Evolutionary conservation across 2,797 vertebrate species (phyloP).

Genomic region (Rhinella marina): DNA sequence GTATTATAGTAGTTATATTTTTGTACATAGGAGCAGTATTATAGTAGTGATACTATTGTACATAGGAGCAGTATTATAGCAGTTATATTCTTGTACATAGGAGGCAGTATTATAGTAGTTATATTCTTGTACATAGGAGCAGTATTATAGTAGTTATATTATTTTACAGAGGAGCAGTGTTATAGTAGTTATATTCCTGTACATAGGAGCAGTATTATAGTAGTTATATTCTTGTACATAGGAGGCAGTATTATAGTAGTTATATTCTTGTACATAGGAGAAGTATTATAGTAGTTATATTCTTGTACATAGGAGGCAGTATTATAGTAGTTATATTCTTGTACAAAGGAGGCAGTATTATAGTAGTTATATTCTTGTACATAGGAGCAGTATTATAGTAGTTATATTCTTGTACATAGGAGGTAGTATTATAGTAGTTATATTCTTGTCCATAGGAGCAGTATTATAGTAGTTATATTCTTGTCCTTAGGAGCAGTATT

Average conservation of each 20-base stretch:
- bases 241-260: background rate
- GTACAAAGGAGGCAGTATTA: background rate
- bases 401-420: too few relatives aligned
- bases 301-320: background rate
- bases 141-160: background rate
- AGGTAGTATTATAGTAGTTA: too few relatives aligned
- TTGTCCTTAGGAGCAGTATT: background rate
- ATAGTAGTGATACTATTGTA: slow-evolving; percentile 4
- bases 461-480: slow-evolving; percentile 15
- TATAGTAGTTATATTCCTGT: slow-evolving; percentile 3
- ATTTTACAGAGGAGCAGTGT: background rate
- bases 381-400: background rate
- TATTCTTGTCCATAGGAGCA: too few relatives aligned
- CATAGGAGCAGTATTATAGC: background rate
- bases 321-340: background rate
- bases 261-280: background rate
- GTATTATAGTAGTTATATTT: slow-evolving; percentile 14
- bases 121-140: background rate
- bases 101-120: slow-evolving; percentile 1
- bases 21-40: slow-evolving; percentile 3
- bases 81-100: background rate
- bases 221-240: background rate
- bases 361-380: background rate
- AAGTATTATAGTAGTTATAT: slow-evolving; percentile 1
- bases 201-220: background rate